phyloP scores from a whole-genome alignment of 2,797 vertebrate species.

The Pelodytes ibericus region DNA sequence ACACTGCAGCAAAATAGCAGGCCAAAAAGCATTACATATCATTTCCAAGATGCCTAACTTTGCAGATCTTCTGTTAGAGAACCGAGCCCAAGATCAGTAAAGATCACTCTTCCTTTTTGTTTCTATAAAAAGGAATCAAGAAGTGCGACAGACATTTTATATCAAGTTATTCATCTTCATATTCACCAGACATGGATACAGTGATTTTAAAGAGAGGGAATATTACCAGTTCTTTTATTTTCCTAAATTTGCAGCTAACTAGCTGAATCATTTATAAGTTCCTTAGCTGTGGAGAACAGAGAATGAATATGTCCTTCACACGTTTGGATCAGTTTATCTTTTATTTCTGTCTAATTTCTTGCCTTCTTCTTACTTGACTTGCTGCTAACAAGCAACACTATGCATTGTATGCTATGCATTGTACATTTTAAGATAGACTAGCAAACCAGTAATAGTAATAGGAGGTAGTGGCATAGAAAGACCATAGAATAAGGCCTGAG shows the following conservation, averaged over 20 bases:
- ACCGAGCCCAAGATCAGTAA: too few relatives aligned
- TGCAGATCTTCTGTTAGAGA: too few relatives aligned
- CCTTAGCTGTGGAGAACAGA: constrained; percentile 24
- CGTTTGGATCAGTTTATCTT: constrained; percentile 42
- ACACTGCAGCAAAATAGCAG: too few relatives aligned
- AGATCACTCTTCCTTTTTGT: too few relatives aligned
- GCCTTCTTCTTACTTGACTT: constrained; percentile 42
- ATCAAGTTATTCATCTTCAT: constrained; percentile 25
- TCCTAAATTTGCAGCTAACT: constrained; percentile 24
- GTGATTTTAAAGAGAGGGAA: constrained; percentile 18
- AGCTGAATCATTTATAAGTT: constrained; percentile 49
- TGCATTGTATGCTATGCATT: too few relatives aligned
- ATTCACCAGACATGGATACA: constrained; percentile 22
- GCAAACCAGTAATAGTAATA: constrained; percentile 14
- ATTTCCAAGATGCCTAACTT: too few relatives aligned
- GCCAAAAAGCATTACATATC: too few relatives aligned
- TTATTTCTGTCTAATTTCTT: constrained; percentile 47
- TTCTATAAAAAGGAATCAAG: neutral
- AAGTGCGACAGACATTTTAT: neutral
- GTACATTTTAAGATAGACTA: too few relatives aligned
- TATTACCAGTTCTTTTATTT: constrained; percentile 41
- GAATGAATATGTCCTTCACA: constrained; percentile 53
- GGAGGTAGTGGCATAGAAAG: too few relatives aligned
- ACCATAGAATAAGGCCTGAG: too few relatives aligned
- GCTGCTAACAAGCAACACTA: constrained; percentile 36